Conservation (phyloP, 2,888 invertebrate genomes). For the Thelaira solivaga region DNA sequence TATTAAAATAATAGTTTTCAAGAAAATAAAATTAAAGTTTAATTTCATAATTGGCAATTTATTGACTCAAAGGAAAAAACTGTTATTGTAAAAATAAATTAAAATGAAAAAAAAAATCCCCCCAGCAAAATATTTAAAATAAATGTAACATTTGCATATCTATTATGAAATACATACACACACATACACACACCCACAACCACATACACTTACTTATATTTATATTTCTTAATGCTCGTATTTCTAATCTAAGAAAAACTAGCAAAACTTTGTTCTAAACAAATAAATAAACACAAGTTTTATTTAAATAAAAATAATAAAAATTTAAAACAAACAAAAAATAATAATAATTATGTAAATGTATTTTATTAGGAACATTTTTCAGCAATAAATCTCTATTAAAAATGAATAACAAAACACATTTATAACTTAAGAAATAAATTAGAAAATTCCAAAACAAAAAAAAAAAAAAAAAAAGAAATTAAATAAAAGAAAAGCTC, state of each 20-base stretch:
- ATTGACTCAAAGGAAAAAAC: conserved; percentile 19
- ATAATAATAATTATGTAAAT: not conserved
- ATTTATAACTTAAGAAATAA: conserved; percentile 26
- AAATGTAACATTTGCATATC: conserved; percentile 34
- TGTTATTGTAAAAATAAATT: conserved; percentile 48
- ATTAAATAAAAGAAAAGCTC: conserved; percentile 18
- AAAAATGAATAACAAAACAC: not conserved
- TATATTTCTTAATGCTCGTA: too few species aligned
- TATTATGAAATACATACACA: not conserved
- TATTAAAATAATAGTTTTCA: not conserved
- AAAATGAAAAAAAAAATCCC: not conserved
- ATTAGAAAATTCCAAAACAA: not conserved
- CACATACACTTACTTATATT: too few species aligned
- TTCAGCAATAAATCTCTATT: not conserved
- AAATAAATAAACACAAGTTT: not conserved
- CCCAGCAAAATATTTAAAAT: not conserved
- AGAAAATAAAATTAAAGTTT: conserved; percentile 4
- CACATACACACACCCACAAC: too few species aligned
- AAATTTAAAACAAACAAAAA: not conserved
- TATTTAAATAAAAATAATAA: not conserved
- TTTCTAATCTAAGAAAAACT: too few species aligned
- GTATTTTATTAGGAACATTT: conserved; percentile 15
- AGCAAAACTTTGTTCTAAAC: conserved; percentile 10
- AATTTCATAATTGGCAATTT: conserved; percentile 9
- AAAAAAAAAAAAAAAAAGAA: not conserved